Evolutionary conservation across 2,888 invertebrate species (phyloP), one percentile per base, ranked within the genome.

Genomic region (Tachina fera): DNA sequence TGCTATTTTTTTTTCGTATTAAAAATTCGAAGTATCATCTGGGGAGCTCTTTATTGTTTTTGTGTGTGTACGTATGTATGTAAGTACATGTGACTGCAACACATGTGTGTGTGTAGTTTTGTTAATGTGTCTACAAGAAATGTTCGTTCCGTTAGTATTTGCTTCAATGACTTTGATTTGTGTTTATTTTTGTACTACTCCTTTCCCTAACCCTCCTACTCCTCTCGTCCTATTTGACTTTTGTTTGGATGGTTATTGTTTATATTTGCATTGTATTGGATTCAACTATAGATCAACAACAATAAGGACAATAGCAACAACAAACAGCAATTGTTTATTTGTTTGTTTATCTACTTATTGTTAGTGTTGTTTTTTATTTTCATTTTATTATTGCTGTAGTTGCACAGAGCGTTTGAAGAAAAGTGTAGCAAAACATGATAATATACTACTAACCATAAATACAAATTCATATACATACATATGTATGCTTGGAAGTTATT

Each of bases 161-260:
- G 87, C 87, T 88, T 87, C 71, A 87, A 83, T 86, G 87, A 84
- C 77, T 88, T 87, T 87, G 87, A 87, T 88, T 87, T 88, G 83
- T 71, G 49, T 58, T 83, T 86, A 83, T 86, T 79, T 74, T 65
- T 39, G 16, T 43, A 58, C 49, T 65, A 22, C 10, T 65, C 8
- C n/a, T 31, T 6, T 31, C 31, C 5, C 31, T 31, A 0, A 6
- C 31, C 31, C 31, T 51, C 0, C n/a, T 14, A 6, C 0, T 31
- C 3, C 14, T 1, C 53, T 56, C 45, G 16, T 39, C 19, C 39
- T 53, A 53, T 31, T 80, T 16, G 16, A 45, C 22, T 31, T n/a
- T 53, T 49, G 19, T 45, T 53, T 49, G 60, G 31, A n/a, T 58
- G 72, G n/a, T 79, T 67, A 49, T 79, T 86, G 80, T 83, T 80